Evolutionary conservation across 2,888 invertebrate species (phyloP), one percentile per base, ranked within the genome.

Genomic region (Caenorhabditis becei): DNA sequence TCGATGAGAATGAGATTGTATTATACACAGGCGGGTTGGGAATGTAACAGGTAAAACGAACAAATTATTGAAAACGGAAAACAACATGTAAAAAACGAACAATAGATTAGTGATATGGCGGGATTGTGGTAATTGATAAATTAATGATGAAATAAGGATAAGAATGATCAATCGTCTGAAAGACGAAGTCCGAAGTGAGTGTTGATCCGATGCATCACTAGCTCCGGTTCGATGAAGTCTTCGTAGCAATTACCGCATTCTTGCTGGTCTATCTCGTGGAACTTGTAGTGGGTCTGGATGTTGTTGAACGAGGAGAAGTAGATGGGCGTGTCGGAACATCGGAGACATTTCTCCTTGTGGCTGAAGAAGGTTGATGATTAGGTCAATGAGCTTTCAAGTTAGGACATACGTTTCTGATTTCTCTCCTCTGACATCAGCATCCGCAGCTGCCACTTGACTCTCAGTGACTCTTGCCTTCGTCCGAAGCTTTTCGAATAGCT

Each of bases 351-450:
- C 5, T 53, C 24, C 0, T 10, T 20, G 47, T 75, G 65, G 0
- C 74, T 74, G 53, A 49, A 74, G 58, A 18, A 49, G 44, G 26
- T 24, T 59, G 35, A 23, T 53, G 20, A 20, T 53, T 53, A 11
- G 18, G 18, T 2, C 23, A 10, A 51, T 47, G 47, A 11, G 47
- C 47, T 4, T 2, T 47, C 47, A 47, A n/a, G 58, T 23, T 20
- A 23, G 18, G 8, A 44, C 41, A 62, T 49, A 72, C 72, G 16
- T 74, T 18, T 5, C 10, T 2, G 14, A 41, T 14, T 41, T 53
- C 53, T 53, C 44, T 54, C 2, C 23, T 54, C 20, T 37, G 3
- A 66, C 20, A 35, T 78, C 71, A 0, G 37, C 61, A 26, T 63
- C 49, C 1, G 72, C 8, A 0, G 4, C 18, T 3, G 18, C 28